Base-by-base conservation (phyloP, 2,888 invertebrate species). In the Caenorhabditis sp. region DNA sequence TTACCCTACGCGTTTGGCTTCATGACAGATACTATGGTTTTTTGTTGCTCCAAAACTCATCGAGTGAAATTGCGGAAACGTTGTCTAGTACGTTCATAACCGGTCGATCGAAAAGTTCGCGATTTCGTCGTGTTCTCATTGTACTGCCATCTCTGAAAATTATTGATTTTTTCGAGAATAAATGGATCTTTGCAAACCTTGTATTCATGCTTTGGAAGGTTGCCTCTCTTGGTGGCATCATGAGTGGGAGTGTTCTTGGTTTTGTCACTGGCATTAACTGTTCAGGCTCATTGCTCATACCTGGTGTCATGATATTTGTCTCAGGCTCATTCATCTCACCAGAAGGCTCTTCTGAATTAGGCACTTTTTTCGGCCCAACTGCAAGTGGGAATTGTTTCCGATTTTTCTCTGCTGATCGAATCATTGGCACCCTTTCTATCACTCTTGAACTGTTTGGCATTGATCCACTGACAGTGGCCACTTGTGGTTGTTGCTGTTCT, bases 41-140 rank as follows among this genome's bases (percentile, higher is more conserved):
- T 37, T 66, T 69, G 51, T 79, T 81, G 68, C 79, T 82, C 84
- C 84, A 84, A 63, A 83, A 84, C 27, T 84, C 84, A 59, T 84
- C 84, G n/a, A 84, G 61, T 4, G 83, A 83, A 10, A 84, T 83
- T 12, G 84, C 83, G 2, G 83, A 83, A 6, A 83, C 83, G 58
- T 82, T 84, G 66, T 84, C 84, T 10, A 84, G 77, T 1, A 82
- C 71, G 21, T 78, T 66, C 66, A 83, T 81, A 12, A 78, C 71
- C 1, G 84, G 84, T 23, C 83, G 71, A 54, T 82, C 83, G 58
- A 84, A 84, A 14, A 78, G 61, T 31, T 77, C 81, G 10, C 70
- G 74, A 24, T 70, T 71, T 17, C 75, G 51, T 37, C 66, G 49
- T 12, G 79, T 70, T 54, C 76, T 31, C 37, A 76, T 51, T 19